Conservation (phyloP, 1,140 invertebrate genomes). For the Zaprionus vittiger region DNA sequence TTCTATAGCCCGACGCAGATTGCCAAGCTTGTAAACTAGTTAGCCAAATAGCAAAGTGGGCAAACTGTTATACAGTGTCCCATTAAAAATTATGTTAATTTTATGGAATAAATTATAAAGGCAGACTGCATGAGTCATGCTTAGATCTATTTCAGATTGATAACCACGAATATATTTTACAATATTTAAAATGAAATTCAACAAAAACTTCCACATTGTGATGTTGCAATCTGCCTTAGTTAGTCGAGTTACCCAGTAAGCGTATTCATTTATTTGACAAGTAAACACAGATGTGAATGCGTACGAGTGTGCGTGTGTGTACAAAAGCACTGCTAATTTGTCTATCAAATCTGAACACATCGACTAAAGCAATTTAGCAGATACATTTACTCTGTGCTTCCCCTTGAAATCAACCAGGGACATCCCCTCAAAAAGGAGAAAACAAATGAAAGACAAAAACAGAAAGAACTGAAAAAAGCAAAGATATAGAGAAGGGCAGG, state of each 20-base stretch:
- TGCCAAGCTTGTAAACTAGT: conserved; percentile 33
- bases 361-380: conserved; percentile 72
- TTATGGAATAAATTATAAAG: neutral
- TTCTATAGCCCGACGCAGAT: neutral
- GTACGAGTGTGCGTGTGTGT: neutral
- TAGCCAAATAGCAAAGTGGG: neutral
- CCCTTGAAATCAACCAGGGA: conserved; percentile 61
- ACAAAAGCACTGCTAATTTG: conserved; percentile 65
- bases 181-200: no score
- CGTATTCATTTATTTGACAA: neutral
- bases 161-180: neutral
- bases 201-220: neutral
- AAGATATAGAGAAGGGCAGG: neutral
- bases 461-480: no score
- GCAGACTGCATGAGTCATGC: neutral
- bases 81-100: conserved; percentile 18
- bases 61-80: neutral
- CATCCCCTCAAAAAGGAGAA: conserved; percentile 47
- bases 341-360: conserved; percentile 63
- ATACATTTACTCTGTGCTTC: conserved; percentile 58
- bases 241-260: conserved; percentile 30
- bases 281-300: neutral
- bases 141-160: neutral
- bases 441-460: conserved; percentile 11
- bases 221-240: conserved; percentile 3